These are phyloP conservation scores for Phaenicophaeus curvirostris DNA, from an alignment of 2,797 vertebrate species.

Conservation along the genomic window DNA sequence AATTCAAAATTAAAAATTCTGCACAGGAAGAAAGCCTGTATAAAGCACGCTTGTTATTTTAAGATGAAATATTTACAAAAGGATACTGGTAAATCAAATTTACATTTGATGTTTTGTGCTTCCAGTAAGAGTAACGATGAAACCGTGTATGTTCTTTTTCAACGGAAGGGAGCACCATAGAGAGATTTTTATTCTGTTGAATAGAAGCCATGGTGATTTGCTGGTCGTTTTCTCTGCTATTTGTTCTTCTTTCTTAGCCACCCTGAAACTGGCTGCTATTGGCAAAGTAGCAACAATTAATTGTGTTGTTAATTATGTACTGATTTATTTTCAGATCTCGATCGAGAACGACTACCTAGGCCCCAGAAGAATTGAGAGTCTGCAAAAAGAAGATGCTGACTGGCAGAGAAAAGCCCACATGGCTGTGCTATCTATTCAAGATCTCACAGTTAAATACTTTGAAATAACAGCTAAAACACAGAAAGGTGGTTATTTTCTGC, in stretches of 20 bases:
- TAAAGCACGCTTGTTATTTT: not conserved
- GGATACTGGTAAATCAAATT: not conserved
- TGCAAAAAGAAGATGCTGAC: slow-evolving; percentile 92
- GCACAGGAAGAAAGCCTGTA: not conserved
- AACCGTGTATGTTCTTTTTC: not conserved
- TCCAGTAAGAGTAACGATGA: not conserved
- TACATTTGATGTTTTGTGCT: not conserved
- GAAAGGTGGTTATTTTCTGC: slow-evolving; percentile 84
- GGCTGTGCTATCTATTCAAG: slow-evolving; percentile 94
- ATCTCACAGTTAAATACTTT: slow-evolving; percentile 97
- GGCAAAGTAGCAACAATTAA: not conserved
- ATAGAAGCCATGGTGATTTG: not conserved
- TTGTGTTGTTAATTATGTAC: slow-evolving; percentile 3
- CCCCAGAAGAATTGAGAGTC: slow-evolving; percentile 91
- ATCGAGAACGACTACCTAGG: slow-evolving; percentile 96
- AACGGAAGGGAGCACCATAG: not conserved
- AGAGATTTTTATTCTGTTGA: not conserved
- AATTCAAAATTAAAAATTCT: not conserved
- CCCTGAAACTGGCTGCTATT: not conserved
- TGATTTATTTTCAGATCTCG: slow-evolving; percentile 84
- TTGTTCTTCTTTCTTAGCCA: not conserved
- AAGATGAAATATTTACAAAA: not conserved
- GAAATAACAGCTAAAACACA: slow-evolving; percentile 94
- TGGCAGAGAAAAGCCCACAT: slow-evolving; percentile 95
- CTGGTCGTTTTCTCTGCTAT: not conserved